Base-by-base conservation (phyloP, 2,113 vertebrate species). In the Pseudolaguvia tuberculata region DNA sequence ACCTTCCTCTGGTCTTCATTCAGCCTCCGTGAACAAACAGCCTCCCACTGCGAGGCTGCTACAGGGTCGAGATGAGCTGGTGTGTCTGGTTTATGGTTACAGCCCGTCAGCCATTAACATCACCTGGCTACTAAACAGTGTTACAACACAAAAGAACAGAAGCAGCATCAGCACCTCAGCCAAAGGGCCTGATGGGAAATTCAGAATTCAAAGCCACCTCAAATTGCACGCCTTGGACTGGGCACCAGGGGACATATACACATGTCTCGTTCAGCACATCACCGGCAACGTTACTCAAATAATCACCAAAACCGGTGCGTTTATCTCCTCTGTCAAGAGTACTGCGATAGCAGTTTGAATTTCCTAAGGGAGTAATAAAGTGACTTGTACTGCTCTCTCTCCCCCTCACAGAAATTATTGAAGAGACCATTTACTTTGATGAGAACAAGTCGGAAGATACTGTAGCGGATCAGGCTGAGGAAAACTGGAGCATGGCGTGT, bases 81-180 rank as follows among this genome's bases (percentile, higher is more conserved):
- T 88, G 71, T 90, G 90, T 35, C 52, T 89, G 73, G 86, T 76
- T 20, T 84, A 31, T 42, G 85, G 76, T 52, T 91, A 88, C 83
- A 91, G 84, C 8, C 88, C 88, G 0, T 75, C 79, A 17, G 21
- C 79, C 61, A 87, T 90, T 67, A 79, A 82, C 55, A 80, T 84
- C 66, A 86, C 84, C 27, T 90, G 88, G 86, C 31, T 87, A 52
- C 76, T 70, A 9, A 71, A 87, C 5, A 39, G 35, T 47, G n/a
- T 14, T 31, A 52, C 2, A 2, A 14, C 81, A 42, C 56, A 73
- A 25, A 4, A 4, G 17, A 29, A 72, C 20, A n/a, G n/a, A n/a
- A 77, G 75, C 65, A 82, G 70, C 55, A 86, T 59, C 4, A 83
- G 74, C 51, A 51, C 72, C n/a, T 70, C 80, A 13, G 79, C 80